These are phyloP conservation scores for Cercopithecus mona DNA, from an alignment of 2,113 vertebrate species.

Conservation along the genomic window DNA sequence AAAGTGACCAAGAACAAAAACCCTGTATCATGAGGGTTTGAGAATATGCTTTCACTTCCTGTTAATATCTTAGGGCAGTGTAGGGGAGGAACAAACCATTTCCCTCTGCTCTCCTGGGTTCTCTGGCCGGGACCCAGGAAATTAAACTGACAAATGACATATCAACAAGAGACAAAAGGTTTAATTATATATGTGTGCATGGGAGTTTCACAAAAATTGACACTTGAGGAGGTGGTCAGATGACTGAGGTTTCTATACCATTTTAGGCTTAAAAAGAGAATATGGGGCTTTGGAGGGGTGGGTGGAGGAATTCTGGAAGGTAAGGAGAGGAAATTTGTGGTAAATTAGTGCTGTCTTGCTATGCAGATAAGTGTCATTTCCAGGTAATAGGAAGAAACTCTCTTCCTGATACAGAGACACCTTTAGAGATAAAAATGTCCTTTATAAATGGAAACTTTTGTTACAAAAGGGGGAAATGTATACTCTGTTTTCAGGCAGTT, in stretches of 20 bases:
- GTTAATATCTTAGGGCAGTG: not conserved
- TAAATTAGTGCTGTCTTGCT: too few species aligned
- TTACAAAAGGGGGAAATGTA: not conserved
- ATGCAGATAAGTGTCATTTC: not conserved
- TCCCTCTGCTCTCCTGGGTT: not conserved
- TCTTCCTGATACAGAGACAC: not conserved
- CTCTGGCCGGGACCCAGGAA: not conserved
- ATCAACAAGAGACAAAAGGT: not conserved
- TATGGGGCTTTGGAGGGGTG: too few species aligned
- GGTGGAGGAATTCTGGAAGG: not conserved
- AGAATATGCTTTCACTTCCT: not conserved
- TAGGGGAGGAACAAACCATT: not conserved
- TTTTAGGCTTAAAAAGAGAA: not conserved
- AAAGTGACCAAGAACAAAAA: too few species aligned
- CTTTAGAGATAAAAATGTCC: not conserved
- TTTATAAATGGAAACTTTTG: not conserved
- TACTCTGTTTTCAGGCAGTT: not conserved
- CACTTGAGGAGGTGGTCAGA: not conserved
- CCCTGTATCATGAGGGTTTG: not conserved
- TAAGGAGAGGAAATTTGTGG: accelerated
- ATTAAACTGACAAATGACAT: not conserved
- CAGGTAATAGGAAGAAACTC: too few species aligned
- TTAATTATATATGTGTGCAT: not conserved
- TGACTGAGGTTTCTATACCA: not conserved
- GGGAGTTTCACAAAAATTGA: not conserved